Conservation (phyloP, 1,140 invertebrate species). For the Potamilus streckersoni region DNA sequence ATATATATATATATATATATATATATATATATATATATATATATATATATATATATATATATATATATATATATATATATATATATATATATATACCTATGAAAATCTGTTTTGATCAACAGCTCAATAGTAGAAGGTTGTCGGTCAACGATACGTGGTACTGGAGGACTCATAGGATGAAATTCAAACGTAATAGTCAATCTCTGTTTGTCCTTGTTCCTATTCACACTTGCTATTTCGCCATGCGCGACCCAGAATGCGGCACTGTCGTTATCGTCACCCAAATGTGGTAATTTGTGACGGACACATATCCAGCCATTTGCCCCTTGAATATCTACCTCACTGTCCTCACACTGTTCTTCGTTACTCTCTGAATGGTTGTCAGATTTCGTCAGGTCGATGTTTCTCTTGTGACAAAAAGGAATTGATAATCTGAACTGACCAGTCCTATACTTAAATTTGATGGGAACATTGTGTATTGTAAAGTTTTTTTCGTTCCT, state of each 20-base stretch:
- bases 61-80: too few species aligned
- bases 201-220: conserved; percentile 4
- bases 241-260: conserved; percentile 17
- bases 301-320: conserved; percentile 36
- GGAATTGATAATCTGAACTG: conserved; percentile 20
- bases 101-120: too few species aligned
- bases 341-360: background rate
- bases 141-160: too few species aligned
- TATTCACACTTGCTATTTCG: conserved; percentile 10
- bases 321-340: background rate
- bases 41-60: too few species aligned
- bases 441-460: conserved; percentile 16
- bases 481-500: conserved; percentile 13
- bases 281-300: background rate
- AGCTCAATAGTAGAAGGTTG: too few species aligned
- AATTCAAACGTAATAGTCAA: too few species aligned
- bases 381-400: conserved; percentile 28
- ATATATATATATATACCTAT: too few species aligned
- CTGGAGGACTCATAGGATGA: too few species aligned
- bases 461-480: conserved; percentile 17
- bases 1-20: too few species aligned
- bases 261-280: background rate
- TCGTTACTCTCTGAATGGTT: conserved; percentile 4
- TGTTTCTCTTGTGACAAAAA: conserved; percentile 31
- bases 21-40: too few species aligned